phyloP scores from a whole-genome alignment of 2,888 invertebrate species.

The Cerastis rubricosa region DNA sequence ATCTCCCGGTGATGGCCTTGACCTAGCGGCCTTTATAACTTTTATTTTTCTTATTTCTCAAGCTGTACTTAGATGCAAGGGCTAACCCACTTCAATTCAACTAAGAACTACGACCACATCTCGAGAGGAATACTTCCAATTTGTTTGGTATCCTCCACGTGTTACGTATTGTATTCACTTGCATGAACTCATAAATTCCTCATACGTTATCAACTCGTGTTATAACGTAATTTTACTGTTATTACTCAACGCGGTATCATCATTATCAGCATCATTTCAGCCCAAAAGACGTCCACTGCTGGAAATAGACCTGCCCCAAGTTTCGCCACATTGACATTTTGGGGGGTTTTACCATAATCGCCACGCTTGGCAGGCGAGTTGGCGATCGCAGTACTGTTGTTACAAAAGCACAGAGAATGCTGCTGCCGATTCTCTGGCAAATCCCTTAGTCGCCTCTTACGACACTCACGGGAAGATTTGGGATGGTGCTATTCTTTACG shows the following conservation, averaged over 20 bases:
- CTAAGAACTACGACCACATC: conserved; percentile 27
- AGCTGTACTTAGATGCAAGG: conserved; percentile 11
- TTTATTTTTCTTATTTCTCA: conserved; percentile 34
- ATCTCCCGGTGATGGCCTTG: conserved; percentile 22
- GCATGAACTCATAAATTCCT: conserved; percentile 35
- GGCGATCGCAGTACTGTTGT: no score
- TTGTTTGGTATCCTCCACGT: conserved; percentile 9
- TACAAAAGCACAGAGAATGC: no score
- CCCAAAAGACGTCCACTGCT: no score
- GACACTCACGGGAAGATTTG: no score
- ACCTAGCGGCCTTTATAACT: conserved; percentile 38
- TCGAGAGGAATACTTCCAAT: conserved; percentile 4
- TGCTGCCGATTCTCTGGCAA: no score
- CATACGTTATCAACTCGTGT: conserved; percentile 29
- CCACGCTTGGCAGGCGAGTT: no score
- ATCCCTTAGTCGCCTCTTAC: no score
- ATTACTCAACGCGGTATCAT: conserved; percentile 10
- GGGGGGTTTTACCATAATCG: no score
- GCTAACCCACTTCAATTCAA: conserved; percentile 44
- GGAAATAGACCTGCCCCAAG: no score
- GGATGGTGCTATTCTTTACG: no score
- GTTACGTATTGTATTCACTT: conserved; percentile 36
- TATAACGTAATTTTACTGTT: conserved; percentile 30
- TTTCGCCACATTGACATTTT: no score
- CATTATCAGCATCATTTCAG: no score